Conservation (phyloP, 2,797 vertebrate genomes). For the Pipistrellus pygmaeus region DNA sequence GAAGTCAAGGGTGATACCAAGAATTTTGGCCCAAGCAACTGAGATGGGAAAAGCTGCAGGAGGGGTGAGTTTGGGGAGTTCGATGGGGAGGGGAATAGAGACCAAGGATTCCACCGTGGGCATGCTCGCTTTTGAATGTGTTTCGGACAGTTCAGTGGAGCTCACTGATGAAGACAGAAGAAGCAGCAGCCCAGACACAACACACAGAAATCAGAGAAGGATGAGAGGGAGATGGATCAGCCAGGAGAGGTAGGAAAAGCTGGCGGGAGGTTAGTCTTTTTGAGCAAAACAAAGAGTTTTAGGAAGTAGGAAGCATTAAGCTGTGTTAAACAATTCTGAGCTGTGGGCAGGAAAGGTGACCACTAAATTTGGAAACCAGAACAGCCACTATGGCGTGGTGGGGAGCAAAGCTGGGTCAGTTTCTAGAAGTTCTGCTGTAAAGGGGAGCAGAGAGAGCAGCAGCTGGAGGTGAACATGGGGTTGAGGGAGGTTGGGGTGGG, state of each 20-base stretch:
- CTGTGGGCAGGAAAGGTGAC: not conserved
- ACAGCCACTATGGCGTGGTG: rapidly evolving
- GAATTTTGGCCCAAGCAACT: not conserved
- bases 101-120: not conserved
- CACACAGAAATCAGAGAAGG: not conserved
- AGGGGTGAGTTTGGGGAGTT: not conserved
- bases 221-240: not conserved
- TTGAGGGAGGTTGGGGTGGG: not conserved
- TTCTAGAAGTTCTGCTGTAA: not conserved
- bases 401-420: not conserved
- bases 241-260: not conserved
- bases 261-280: not conserved
- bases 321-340: not conserved
- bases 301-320: not conserved
- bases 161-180: not conserved
- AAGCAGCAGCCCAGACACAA: not conserved
- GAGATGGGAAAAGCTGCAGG: not conserved
- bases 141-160: not conserved
- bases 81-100: not conserved
- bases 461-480: no score
- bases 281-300: not conserved
- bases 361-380: not conserved
- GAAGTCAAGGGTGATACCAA: not conserved
- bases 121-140: not conserved
- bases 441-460: not conserved